phyloP scores from a whole-genome alignment of 2,113 vertebrate genomes.

The Ceratotherium simum region DNA sequence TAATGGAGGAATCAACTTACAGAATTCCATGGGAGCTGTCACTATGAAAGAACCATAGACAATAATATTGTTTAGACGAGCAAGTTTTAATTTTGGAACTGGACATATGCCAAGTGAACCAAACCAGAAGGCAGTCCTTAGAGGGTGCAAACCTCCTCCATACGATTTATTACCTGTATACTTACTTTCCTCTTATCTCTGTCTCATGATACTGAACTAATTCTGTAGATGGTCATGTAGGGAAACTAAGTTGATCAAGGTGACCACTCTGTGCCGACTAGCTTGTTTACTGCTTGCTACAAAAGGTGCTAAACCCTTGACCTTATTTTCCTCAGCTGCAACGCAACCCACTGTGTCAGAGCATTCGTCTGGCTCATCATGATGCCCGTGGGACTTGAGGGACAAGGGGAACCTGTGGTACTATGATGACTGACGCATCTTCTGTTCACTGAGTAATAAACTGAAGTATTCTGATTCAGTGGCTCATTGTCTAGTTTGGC shows the following conservation, averaged over 20 bases:
- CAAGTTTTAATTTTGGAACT: not conserved
- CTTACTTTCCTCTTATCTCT: not conserved
- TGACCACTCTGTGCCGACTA: not conserved
- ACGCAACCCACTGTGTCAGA: not conserved
- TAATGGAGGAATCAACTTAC: not conserved
- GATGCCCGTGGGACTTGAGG: not conserved
- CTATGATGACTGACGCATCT: not conserved
- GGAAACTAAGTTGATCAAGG: not conserved
- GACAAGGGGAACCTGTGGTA: not conserved
- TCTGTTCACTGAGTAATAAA: not conserved
- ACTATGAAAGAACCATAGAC: not conserved
- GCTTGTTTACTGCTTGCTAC: not conserved
- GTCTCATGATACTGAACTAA: conserved; percentile 12
- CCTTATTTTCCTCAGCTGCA: not conserved
- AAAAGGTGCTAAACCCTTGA: not conserved
- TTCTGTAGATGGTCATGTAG: not conserved
- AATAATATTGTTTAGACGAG: not conserved
- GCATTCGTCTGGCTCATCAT: not conserved
- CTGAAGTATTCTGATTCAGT: not conserved
- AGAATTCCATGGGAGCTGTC: not conserved
- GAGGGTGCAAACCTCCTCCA: not conserved
- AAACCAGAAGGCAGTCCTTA: not conserved
- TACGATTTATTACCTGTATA: not conserved
- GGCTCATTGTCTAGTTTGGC: not conserved
- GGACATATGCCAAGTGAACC: not conserved